A percentile compares a stretch with the other conserved stretches of the same genome.
Evolutionary conservation across 2,888 invertebrate genomes (phyloP).

Genomic region (Alitta virens): DNA sequence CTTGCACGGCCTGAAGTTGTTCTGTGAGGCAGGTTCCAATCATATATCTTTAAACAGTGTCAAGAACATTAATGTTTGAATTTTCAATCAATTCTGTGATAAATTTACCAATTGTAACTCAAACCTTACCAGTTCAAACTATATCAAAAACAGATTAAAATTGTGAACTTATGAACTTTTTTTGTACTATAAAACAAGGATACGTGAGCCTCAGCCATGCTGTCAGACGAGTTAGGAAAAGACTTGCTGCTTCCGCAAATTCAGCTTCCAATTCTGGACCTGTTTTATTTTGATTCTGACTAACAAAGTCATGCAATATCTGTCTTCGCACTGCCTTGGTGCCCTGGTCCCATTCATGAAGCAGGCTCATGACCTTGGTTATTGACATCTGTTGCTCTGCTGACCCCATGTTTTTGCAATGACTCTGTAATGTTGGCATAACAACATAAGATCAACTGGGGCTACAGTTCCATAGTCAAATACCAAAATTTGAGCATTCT

Average conservation of each 20-base stretch:
- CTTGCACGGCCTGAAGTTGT: slow-evolving; percentile 50
- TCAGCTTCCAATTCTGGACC: slow-evolving; percentile 56
- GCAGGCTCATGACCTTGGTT: slow-evolving; percentile 48
- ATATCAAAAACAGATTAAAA: no score
- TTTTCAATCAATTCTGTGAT: no score
- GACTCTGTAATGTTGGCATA: no score
- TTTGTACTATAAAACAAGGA: no score
- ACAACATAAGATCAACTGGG: no score
- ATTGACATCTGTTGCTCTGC: slow-evolving; percentile 54
- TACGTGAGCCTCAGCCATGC: slow-evolving; percentile 56
- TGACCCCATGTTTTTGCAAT: slow-evolving; percentile 37
- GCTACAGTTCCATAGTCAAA: no score
- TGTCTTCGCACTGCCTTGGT: slow-evolving; percentile 47
- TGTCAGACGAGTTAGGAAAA: slow-evolving; percentile 54
- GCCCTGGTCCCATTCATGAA: slow-evolving; percentile 57
- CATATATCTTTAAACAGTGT: slow-evolving; percentile 50
- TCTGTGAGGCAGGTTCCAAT: slow-evolving; percentile 55
- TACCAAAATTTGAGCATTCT: no score
- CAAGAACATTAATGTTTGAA: no score
- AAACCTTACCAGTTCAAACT: no score
- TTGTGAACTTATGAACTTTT: no score
- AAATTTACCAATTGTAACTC: no score
- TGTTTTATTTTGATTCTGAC: slow-evolving; percentile 54
- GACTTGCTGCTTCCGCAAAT: slow-evolving; percentile 56
- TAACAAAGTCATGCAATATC: slow-evolving; percentile 53